Evolutionary conservation across 1,140 invertebrate species (phyloP).

Genomic region (Proctacanthus coquilletti): DNA sequence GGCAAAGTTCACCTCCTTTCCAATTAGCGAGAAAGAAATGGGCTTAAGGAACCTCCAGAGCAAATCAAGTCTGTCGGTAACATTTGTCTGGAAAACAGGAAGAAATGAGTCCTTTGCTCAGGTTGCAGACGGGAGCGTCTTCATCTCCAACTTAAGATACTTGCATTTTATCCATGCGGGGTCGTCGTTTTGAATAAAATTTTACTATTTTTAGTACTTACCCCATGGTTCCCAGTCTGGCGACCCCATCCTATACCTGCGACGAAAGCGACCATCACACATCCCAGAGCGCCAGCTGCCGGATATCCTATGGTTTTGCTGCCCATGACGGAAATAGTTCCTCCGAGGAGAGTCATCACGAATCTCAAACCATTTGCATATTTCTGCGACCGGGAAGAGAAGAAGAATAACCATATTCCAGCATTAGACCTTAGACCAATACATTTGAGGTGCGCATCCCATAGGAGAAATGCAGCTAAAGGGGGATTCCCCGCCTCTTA

Average conservation of each 20-base stretch:
- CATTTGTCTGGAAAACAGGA: conserved; percentile 33
- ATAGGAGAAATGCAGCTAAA: no score
- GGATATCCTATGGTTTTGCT: conserved; percentile 37
- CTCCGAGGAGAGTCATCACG: conserved; percentile 37
- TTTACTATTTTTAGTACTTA: no score
- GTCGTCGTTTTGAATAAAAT: no score
- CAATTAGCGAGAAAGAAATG: conserved; percentile 53
- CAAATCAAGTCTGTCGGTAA: conserved; percentile 33
- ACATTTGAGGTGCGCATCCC: no score
- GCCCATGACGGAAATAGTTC: conserved; percentile 42
- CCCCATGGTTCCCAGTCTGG: conserved; percentile 13
- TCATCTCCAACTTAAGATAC: no score
- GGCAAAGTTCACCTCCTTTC: conserved; percentile 42
- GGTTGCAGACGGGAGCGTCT: no score
- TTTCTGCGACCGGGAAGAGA: conserved; percentile 14
- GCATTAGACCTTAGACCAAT: no score
- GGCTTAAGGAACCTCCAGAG: conserved; percentile 53
- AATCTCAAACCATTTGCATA: conserved; percentile 31
- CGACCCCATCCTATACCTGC: conserved; percentile 35
- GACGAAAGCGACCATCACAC: conserved; percentile 43
- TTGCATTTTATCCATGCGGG: no score
- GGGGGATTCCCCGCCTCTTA: no score
- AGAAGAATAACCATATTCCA: conserved; percentile 5
- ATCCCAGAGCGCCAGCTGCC: conserved; percentile 46
- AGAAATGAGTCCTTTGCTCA: no score